Base-by-base conservation (phyloP, 2,888 invertebrate species). In the Sarcophaga caerulescens region DNA sequence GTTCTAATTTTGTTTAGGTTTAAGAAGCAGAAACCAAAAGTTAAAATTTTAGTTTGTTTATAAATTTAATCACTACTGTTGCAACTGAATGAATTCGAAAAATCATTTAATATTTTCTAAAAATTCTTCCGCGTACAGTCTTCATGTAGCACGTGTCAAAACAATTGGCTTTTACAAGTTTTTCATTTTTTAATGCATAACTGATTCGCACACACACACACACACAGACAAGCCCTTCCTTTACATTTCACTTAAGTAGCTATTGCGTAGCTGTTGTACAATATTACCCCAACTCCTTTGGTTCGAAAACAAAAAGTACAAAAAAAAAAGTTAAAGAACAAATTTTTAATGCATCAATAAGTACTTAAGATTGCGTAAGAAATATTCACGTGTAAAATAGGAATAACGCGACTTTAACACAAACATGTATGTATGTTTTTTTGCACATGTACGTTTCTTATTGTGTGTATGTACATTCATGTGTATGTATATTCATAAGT, bases 341-440 rank as follows among this genome's bases (percentile, higher is more conserved):
- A 71, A 78, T 57, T 75, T 68, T 71, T 12, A 57, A 83, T 76
- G 85, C 82, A 62, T 76, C 71, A 85, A 83, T 83, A 63, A 79
- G 45, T 83, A 65, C 59, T 76, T 79, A 85, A 83, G 80, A 47
- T 73, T 75, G 82, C 85, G 71, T 82, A 83, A 83, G 45, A 69
- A 79, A 79, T 71, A 68, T 76, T 76, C 19, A 80, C 73, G 76
- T 68, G 62, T 59, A 79, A 81, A 69, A 65, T 19, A 21, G 66
- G 68, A 76, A 45, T 59, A 35, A 77, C 44, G 45, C 45, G 21
- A 35, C 35, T 52, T 17, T 19, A n/a, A 60, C 8, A 52, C 44
- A 70, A 12, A 78, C 60, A 25, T n/a, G n/a, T 17, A 44, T 11
- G n/a, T 47, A 23, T 21, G 68, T 17, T 14, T 52, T 12, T 52